phyloP scores from a whole-genome alignment of 2,888 invertebrate species.

The Chloroclysta siterata region DNA sequence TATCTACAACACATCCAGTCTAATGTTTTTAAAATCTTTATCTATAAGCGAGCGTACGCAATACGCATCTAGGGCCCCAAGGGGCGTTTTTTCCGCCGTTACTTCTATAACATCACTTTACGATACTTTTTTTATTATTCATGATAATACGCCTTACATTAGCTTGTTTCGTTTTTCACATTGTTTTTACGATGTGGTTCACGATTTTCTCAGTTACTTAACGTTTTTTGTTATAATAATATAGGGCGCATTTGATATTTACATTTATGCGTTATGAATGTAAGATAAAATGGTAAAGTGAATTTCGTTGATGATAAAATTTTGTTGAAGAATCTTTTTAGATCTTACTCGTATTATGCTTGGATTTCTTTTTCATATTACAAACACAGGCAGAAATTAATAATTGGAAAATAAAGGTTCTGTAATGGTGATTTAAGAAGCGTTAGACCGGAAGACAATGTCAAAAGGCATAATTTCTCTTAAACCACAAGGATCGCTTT shows the following conservation, averaged over 20 bases:
- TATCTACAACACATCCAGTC: slow-evolving; percentile 36
- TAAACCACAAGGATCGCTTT: too few species aligned
- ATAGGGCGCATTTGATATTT: slow-evolving; percentile 55
- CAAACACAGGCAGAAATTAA: too few species aligned
- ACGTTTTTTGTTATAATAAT: slow-evolving; percentile 45
- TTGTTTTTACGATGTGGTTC: slow-evolving; percentile 57
- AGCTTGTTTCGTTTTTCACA: slow-evolving; percentile 64
- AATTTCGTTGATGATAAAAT: background rate
- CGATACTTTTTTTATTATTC: slow-evolving; percentile 80
- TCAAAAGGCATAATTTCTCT: too few species aligned
- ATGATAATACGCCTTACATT: slow-evolving; percentile 77
- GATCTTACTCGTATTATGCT: too few species aligned
- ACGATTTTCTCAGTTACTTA: slow-evolving; percentile 48
- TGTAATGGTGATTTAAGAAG: too few species aligned
- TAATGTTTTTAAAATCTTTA: slow-evolving; percentile 41
- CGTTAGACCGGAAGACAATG: too few species aligned
- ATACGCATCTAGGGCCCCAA: slow-evolving; percentile 52
- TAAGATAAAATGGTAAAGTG: background rate
- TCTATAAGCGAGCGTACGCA: slow-evolving; percentile 32
- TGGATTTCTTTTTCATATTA: too few species aligned
- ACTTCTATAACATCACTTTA: slow-evolving; percentile 79
- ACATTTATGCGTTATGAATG: slow-evolving; percentile 36
- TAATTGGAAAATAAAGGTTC: too few species aligned
- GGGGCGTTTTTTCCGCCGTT: slow-evolving; percentile 76
- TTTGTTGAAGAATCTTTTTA: background rate